Base-by-base conservation (phyloP, 2,888 invertebrate genomes). In the Cheilosia vernalis region DNA sequence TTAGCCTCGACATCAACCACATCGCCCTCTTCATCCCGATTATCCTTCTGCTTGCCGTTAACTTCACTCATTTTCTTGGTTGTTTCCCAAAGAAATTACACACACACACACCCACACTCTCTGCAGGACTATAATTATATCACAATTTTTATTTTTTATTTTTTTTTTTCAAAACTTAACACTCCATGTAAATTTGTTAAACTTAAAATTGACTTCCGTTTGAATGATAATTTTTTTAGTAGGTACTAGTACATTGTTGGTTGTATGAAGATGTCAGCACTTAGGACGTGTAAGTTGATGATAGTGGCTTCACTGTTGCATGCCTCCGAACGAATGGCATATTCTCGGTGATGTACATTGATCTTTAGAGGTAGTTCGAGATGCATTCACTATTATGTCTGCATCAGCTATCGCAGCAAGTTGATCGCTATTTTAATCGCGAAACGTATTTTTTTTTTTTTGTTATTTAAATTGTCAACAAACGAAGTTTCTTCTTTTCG, bases 1-100 rank as follows among this genome's bases (percentile, higher is more conserved):
- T 89, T 89, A 19, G 89, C 88, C 80, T 89, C 89, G 0, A 87
- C 87, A 82, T 87, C 87, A n/a, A 61, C 80, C 30, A 69, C 84
- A 10, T 19, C 77, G 30, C 17, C 70, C 37, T 76, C 69, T 4
- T 15, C n/a, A 63, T 79, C 56, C 19, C 76, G 61, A 56, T 84
- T 72, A 63, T 77, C 87, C 42, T 79, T 80, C 60, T 66, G 37
- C 19, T 78, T 78, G 17, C 6, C 70, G n/a, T 73, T 67, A 0
- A 17, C 76, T 44, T 85, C 87, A 79, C 77, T 85, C 72, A 87
- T 87, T 27, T 80, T 78, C 3, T 19, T 67, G 0, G 2, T 37
- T 37, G 10, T 13, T 37, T 37, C 13, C n/a, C 47, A 30, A 30
- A 30, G 30, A 21, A 53, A 53, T 33, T 17, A 49, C 33, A 53